A percentile compares a stretch with the other conserved stretches of the same genome.
Conservation (phyloP, 2,888 invertebrate genomes). For the Nomada lathburiana region DNA sequence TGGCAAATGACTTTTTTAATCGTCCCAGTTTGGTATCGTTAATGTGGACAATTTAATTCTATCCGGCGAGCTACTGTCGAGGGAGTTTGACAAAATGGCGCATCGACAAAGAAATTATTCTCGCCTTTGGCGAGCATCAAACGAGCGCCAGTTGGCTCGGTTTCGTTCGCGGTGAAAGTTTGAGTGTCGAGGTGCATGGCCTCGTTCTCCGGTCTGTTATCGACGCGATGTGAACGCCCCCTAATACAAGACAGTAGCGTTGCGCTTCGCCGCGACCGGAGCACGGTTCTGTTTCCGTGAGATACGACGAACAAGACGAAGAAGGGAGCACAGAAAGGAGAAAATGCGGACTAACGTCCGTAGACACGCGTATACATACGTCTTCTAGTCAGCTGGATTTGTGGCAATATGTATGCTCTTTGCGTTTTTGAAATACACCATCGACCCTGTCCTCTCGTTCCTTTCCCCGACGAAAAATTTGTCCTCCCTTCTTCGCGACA, state of each 20-base stretch:
- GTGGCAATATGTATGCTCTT: background rate
- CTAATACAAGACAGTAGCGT: conserved; percentile 69
- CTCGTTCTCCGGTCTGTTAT: conserved; percentile 70
- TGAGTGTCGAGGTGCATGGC: conserved; percentile 67
- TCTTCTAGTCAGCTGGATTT: conserved; percentile 7
- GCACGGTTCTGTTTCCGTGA: conserved; percentile 44
- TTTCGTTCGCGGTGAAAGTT: conserved; percentile 65
- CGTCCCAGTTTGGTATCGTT: background rate
- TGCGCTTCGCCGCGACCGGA: conserved; percentile 53
- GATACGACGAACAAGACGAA: conserved; percentile 48
- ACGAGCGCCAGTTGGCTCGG: conserved; percentile 48
- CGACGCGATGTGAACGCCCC: conserved; percentile 67
- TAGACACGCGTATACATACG: conserved; percentile 25
- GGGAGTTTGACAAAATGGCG: background rate
- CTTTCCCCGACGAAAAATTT: background rate
- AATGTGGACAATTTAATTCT: background rate
- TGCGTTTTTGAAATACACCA: background rate
- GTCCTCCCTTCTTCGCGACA: background rate
- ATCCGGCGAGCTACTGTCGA: background rate
- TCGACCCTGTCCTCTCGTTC: background rate
- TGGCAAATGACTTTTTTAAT: background rate
- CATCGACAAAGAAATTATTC: conserved; percentile 34
- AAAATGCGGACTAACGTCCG: conserved; percentile 33
- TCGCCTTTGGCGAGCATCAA: conserved; percentile 35
- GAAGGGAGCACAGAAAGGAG: conserved; percentile 29